Base-by-base conservation (phyloP, 2,797 vertebrate species). In the Brachyrhaphis roseni region DNA sequence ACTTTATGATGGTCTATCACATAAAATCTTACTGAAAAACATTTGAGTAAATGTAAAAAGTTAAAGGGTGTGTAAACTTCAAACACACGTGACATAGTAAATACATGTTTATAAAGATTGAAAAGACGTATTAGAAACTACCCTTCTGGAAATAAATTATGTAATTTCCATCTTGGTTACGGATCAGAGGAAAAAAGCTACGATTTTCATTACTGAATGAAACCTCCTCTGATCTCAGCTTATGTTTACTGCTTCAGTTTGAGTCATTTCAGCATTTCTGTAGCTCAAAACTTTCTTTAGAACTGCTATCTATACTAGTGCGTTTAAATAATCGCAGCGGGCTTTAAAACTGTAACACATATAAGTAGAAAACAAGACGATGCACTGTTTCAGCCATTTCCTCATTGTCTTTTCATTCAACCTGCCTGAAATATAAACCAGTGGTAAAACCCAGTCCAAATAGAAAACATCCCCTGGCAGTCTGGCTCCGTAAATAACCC, bases 401-500 rank as follows among this genome's bases (percentile, higher is more conserved):
- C 62, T 80, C 16, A 26, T 86, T 2, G 64, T 77, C 83, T 74
- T 71, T 84, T 78, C 51, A 77, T 53, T 12, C 34, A 51, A 64
- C 28, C 26, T 26, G 34, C 72, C 75, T 83, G 12, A 84, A 76
- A 70, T 26, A 36, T 39, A 16, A 78, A 80, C 31, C 11, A 7
- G 26, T 0, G 8, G 53, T n/a, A 51, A 83, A 74, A 71, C 28
- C 57, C 36, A 71, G 1, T 72, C 79, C 16, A 51, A 72, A 47
- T 47, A 80, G 8, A 74, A 43, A 2, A 49, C 4, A 72, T 78
- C 76, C 55, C 45, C 39, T 45, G 70, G 43, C 18, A 39, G 68
- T 51, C 34, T 47, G 43, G 31, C 15, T 77, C 68, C 76, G 59
- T 72, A 86, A 87, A 88, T 85, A 89, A 75, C 81, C 3, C 47